Percentiles rank a stretch among this genome's conserved stretches.
These are phyloP conservation scores for Macquaria australasica DNA, from an alignment of 2,113 vertebrate genomes.

Conservation along the genomic window DNA sequence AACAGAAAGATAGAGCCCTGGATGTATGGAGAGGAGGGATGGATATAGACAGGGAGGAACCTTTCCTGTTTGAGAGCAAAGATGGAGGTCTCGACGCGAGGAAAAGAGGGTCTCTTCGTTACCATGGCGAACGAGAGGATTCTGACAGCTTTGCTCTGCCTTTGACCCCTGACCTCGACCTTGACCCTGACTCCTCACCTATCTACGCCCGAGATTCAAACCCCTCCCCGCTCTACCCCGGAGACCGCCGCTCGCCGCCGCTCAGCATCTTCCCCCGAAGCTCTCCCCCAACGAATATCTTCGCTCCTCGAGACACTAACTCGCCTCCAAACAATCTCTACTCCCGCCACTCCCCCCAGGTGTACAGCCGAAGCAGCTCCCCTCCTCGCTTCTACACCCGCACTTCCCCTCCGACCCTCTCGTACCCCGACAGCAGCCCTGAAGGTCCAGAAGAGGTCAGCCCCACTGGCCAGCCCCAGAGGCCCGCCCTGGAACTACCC, in stretches of 20 bases:
- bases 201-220: constrained; percentile 90
- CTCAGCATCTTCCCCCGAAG: constrained; percentile 75
- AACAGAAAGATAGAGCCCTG: constrained; percentile 74
- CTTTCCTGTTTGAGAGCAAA: constrained; percentile 76
- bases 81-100: constrained; percentile 67
- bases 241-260: constrained; percentile 69
- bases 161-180: constrained; percentile 85
- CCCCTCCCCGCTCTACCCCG: constrained; percentile 82
- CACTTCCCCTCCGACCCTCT: constrained; percentile 76
- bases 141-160: constrained; percentile 88
- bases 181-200: constrained; percentile 87
- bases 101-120: constrained; percentile 75
- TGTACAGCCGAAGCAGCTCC: constrained; percentile 81
- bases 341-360: constrained; percentile 78
- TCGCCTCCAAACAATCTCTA: constrained; percentile 78
- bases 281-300: constrained; percentile 76
- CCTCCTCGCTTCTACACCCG: constrained; percentile 81
- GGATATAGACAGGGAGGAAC: constrained; percentile 75
- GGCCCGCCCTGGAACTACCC: constrained; percentile 86
- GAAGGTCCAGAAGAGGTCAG: constrained; percentile 86
- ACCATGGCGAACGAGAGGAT: constrained; percentile 88
- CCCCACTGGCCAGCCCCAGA: constrained; percentile 78
- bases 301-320: constrained; percentile 67
- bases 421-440: constrained; percentile 95
- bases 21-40: constrained; percentile 81